Evolutionary conservation across 2,888 invertebrate species (phyloP).

Genomic region (Yponomeuta evonymella): DNA sequence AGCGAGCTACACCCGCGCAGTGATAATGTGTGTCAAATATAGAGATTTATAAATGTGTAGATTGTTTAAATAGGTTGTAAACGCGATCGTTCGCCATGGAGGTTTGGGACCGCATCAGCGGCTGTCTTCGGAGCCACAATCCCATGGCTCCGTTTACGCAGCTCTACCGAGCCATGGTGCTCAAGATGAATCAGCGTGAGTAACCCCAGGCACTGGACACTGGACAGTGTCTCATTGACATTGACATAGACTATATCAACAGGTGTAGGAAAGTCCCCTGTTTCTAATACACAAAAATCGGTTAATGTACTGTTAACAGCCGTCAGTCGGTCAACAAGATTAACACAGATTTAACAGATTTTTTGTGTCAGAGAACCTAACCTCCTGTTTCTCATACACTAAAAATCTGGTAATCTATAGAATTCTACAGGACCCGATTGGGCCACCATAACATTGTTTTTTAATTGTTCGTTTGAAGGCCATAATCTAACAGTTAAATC

Average conservation of each 20-base stretch:
- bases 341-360: too few relatives aligned
- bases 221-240: neutral
- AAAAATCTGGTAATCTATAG: too few relatives aligned
- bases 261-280: neutral
- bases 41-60: constrained; percentile 35
- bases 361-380: too few relatives aligned
- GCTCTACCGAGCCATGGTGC: constrained; percentile 66
- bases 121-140: constrained; percentile 46
- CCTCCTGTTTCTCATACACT: too few relatives aligned
- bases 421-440: too few relatives aligned
- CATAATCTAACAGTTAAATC: too few relatives aligned
- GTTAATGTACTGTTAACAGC: neutral
- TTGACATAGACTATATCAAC: neutral
- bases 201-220: neutral
- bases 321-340: too few relatives aligned
- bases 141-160: constrained; percentile 62
- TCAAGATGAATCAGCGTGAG: constrained; percentile 70
- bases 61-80: neutral
- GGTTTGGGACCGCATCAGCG: constrained; percentile 31
- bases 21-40: constrained; percentile 74
- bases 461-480: too few relatives aligned
- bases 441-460: too few relatives aligned
- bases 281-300: too few relatives aligned
- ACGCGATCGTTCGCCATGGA: neutral
- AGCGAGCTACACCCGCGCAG: constrained; percentile 32